phyloP scores from a whole-genome alignment of 1,140 invertebrate genomes.

The Pinna nobilis region DNA sequence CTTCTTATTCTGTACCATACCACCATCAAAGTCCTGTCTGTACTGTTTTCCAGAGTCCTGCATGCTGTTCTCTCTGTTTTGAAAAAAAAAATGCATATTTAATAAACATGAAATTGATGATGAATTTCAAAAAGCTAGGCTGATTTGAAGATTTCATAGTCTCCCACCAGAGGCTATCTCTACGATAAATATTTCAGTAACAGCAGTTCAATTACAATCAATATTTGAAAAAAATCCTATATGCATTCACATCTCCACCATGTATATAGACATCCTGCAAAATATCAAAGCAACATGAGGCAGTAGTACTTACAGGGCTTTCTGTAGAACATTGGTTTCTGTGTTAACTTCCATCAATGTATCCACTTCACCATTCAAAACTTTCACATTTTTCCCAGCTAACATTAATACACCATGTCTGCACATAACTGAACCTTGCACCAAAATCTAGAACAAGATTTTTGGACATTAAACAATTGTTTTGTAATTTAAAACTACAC shows the following conservation, averaged over 20 bases:
- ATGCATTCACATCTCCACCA: neutral
- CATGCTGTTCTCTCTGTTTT: slow-evolving; percentile 11
- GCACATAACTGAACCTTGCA: slow-evolving; percentile 82
- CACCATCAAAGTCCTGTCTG: neutral
- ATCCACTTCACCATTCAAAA: slow-evolving; percentile 87
- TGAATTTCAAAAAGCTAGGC: neutral
- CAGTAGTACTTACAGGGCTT: slow-evolving; percentile 75
- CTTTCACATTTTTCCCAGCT: slow-evolving; percentile 79
- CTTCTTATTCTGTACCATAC: neutral
- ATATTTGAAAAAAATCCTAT: neutral
- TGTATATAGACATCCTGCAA: neutral
- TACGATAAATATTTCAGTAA: slow-evolving; percentile 79
- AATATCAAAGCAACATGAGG: neutral
- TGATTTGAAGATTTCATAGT: neutral
- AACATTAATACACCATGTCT: slow-evolving; percentile 83
- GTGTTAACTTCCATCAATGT: slow-evolving; percentile 78
- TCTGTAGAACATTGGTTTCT: slow-evolving; percentile 79
- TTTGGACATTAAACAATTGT: too few species aligned
- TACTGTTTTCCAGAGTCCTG: slow-evolving; percentile 18
- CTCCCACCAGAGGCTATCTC: slow-evolving; percentile 37
- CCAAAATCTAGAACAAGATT: slow-evolving; percentile 73
- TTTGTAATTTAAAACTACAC: too few species aligned
- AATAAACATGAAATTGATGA: neutral
- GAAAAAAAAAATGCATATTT: neutral
- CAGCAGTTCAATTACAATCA: neutral